A percentile compares a stretch with the other conserved stretches of the same genome.
Evolutionary conservation across 1,140 invertebrate species (phyloP).

Genomic region (Drosophila sucinea): DNA sequence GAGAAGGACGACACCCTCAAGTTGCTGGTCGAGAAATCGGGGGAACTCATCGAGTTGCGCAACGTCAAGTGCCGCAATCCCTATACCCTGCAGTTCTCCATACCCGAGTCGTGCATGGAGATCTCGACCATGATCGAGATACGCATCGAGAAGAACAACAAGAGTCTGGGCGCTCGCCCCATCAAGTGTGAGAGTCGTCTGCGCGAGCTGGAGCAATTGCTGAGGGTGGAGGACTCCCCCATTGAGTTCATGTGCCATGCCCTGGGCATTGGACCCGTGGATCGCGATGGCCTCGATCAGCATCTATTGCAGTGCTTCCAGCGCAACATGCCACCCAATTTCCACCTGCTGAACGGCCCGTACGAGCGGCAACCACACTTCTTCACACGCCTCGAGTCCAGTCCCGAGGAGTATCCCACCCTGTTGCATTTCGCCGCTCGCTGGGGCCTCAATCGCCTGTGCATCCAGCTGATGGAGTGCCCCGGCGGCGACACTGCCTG

Average conservation of each 20-base stretch:
- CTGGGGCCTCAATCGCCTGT: conserved; percentile 92
- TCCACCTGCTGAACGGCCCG: conserved; percentile 88
- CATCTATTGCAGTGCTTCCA: conserved; percentile 92
- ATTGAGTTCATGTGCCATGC: conserved; percentile 94
- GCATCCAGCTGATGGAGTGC: conserved; percentile 92
- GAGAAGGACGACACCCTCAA: conserved; percentile 89
- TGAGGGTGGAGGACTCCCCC: conserved; percentile 90
- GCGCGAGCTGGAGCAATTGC: conserved; percentile 91
- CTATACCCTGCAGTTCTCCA: conserved; percentile 91
- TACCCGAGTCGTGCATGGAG: conserved; percentile 91
- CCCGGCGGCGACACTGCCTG: conserved; percentile 91
- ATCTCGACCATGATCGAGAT: conserved; percentile 92
- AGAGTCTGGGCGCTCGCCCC: conserved; percentile 89
- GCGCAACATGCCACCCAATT: conserved; percentile 91
- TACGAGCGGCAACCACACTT: conserved; percentile 83
- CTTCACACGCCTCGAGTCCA: conserved; percentile 74
- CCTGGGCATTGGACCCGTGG: conserved; percentile 89
- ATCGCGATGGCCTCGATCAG: conserved; percentile 90
- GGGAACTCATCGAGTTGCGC: conserved; percentile 89
- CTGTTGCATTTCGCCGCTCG: conserved; percentile 93
- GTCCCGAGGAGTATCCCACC: conserved; percentile 92
- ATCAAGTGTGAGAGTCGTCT: conserved; percentile 93
- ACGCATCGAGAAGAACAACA: conserved; percentile 90
- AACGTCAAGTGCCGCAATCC: conserved; percentile 91
- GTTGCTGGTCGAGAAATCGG: conserved; percentile 90